These are phyloP conservation scores for Dromococcyx pavoninus DNA, from an alignment of 2,797 vertebrate species.

Conservation along the genomic window DNA sequence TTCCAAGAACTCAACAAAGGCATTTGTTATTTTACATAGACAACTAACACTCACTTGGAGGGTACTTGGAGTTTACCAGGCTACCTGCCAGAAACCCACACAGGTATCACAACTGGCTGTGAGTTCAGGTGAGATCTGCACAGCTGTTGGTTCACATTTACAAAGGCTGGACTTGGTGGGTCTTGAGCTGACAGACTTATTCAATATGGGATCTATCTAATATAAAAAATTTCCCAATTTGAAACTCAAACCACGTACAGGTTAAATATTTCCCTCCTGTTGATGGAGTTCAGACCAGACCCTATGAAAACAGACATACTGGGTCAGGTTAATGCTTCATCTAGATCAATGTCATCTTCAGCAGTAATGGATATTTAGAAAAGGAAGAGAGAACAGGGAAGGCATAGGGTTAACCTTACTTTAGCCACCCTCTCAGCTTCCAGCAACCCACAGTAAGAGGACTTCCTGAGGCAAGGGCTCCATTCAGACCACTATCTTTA, in stretches of 20 bases:
- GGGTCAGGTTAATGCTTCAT: neutral
- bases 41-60: neutral
- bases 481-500: neutral
- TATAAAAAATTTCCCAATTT: neutral
- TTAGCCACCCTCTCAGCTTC: neutral
- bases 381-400: neutral
- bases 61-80: neutral
- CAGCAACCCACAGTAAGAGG: neutral
- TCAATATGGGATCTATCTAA: neutral
- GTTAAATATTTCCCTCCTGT: rapidly evolving
- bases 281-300: neutral
- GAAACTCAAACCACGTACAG: neutral
- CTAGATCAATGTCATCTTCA: neutral
- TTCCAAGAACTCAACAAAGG: neutral
- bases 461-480: neutral
- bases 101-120: neutral
- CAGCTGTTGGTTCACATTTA: rapidly evolving
- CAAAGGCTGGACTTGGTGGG: rapidly evolving
- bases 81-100: neutral
- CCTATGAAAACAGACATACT: neutral
- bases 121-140: neutral
- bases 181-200: neutral
- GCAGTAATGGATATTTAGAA: neutral
- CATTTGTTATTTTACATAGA: neutral
- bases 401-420: neutral